Evolutionary conservation across 1,140 invertebrate genomes (phyloP).

Genomic region (Agrypnia vestita): DNA sequence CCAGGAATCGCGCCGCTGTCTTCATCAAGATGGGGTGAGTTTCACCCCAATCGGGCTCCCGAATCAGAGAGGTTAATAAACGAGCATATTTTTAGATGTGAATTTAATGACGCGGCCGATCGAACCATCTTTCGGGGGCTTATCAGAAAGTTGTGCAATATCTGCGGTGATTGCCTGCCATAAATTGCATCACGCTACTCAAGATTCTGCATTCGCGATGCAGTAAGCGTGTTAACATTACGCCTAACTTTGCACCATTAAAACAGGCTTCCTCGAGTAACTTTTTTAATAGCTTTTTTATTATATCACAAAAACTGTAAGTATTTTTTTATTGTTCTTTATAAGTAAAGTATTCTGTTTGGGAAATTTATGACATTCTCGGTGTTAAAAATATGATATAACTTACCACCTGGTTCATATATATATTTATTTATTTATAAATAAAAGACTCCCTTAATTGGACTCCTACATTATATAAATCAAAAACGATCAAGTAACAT

Average conservation of each 20-base stretch:
- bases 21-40: conserved; percentile 2
- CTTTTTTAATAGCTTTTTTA: too few species aligned
- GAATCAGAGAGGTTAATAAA: conserved; percentile 44
- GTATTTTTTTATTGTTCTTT: too few species aligned
- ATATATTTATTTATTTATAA: too few species aligned
- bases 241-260: neutral
- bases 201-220: neutral
- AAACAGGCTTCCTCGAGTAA: too few species aligned
- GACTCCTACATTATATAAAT: too few species aligned
- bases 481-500: too few species aligned
- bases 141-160: conserved; percentile 21
- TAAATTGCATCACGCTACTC: neutral
- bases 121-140: neutral
- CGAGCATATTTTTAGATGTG: conserved; percentile 48
- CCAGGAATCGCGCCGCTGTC: neutral
- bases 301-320: too few species aligned
- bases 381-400: too few species aligned
- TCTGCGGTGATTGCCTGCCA: neutral
- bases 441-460: too few species aligned
- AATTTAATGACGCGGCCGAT: conserved; percentile 44
- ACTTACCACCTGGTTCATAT: too few species aligned
- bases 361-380: too few species aligned
- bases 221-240: neutral
- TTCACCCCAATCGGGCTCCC: conserved; percentile 19
- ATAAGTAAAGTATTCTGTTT: too few species aligned